Conservation (phyloP, 2,797 vertebrate species). For the Phaenicophaeus curvirostris region DNA sequence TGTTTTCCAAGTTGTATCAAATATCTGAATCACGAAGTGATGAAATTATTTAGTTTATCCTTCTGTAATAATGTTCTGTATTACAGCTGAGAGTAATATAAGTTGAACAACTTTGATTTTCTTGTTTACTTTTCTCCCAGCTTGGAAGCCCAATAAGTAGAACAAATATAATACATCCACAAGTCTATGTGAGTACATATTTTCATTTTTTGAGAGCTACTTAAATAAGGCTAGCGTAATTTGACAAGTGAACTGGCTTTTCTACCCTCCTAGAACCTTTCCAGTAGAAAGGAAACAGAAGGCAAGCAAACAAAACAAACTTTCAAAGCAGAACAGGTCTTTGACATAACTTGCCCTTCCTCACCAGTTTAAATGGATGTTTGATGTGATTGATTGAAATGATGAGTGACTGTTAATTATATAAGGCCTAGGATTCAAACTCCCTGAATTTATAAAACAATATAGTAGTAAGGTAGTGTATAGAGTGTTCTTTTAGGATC, state of each 20-base stretch:
- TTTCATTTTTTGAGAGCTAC: neutral
- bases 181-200: slow-evolving; percentile 92
- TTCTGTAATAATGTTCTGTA: neutral
- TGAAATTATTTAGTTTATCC: neutral
- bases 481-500: neutral
- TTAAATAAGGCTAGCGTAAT: neutral
- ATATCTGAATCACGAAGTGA: neutral
- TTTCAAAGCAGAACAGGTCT: neutral
- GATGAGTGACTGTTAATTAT: neutral
- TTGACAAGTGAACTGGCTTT: neutral
- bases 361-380: neutral
- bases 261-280: neutral
- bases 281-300: neutral
- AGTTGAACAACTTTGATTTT: neutral
- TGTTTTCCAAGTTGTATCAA: neutral
- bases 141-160: slow-evolving; percentile 94
- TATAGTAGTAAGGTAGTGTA: neutral
- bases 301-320: neutral
- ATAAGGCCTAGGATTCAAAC: neutral
- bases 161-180: slow-evolving; percentile 97
- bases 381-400: neutral
- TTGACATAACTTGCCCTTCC: neutral
- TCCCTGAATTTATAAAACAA: neutral
- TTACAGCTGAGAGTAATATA: neutral
- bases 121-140: slow-evolving; percentile 74